Evolutionary conservation across 2,888 invertebrate species (phyloP).

Genomic region (Synergus umbraculus): DNA sequence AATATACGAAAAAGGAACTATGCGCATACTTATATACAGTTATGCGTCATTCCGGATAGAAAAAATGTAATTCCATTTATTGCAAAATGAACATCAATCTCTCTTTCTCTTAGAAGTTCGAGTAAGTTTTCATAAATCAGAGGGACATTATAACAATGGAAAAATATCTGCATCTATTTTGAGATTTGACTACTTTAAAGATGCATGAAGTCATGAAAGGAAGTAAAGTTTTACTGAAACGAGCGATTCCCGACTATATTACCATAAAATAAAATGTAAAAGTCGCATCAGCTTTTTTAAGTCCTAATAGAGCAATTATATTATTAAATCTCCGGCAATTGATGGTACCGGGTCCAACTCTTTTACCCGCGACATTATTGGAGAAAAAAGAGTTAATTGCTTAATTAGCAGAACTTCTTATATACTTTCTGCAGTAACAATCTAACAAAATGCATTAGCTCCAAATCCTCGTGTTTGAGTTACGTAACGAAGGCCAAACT

Average conservation of each 20-base stretch:
- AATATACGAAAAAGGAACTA: neutral
- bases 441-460: constrained; percentile 27
- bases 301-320: neutral
- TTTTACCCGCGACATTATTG: neutral
- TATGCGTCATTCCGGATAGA: neutral
- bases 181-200: no score
- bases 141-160: neutral
- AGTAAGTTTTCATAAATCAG: neutral
- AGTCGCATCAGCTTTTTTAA: neutral
- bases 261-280: neutral
- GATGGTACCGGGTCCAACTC: neutral
- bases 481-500: constrained; percentile 32
- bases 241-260: neutral
- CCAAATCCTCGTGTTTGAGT: constrained; percentile 28
- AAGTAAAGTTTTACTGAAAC: neutral
- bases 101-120: neutral
- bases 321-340: neutral
- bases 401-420: constrained; percentile 8
- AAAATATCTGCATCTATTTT: neutral
- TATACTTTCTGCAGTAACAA: neutral
- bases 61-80: neutral
- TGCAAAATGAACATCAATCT: neutral
- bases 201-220: neutral
- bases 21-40: neutral
- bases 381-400: neutral